phyloP scores from a whole-genome alignment of 2,797 vertebrate species.

The Anableps anableps region DNA sequence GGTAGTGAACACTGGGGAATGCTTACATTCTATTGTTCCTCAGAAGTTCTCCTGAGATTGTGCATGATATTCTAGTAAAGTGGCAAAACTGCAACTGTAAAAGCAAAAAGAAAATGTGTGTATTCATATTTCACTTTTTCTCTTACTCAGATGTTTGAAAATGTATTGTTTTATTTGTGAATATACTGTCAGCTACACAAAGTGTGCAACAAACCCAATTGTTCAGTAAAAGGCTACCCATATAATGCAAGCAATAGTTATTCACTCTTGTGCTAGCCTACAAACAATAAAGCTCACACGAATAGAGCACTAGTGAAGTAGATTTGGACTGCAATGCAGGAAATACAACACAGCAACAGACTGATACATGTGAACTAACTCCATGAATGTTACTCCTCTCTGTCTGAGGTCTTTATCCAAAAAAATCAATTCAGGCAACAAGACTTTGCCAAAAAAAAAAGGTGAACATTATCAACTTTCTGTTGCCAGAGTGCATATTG shows the following conservation, averaged over 20 bases:
- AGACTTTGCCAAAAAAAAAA: not conserved
- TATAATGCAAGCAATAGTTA: not conserved
- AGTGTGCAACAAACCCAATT: not conserved
- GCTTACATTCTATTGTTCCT: constrained; percentile 38
- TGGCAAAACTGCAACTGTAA: constrained; percentile 1
- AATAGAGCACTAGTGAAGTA: not conserved
- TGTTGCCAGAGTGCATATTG: not conserved
- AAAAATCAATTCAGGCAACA: not conserved
- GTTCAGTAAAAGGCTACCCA: not conserved
- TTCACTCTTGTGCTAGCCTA: not conserved
- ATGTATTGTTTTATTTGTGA: not conserved
- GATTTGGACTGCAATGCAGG: not conserved
- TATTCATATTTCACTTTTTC: not conserved
- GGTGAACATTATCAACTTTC: not conserved
- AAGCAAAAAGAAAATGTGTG: not conserved
- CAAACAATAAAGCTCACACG: not conserved
- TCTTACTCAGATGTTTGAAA: not conserved
- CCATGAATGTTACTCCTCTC: no score
- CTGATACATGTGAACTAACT: not conserved
- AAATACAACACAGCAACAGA: not conserved
- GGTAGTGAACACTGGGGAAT: constrained; percentile 40
- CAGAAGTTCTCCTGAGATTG: constrained; percentile 43
- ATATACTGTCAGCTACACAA: not conserved
- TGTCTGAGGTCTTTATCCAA: not conserved
- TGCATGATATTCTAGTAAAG: constrained; percentile 30